Conservation (phyloP, 2,888 invertebrate genomes). For the Agrochola lota region DNA sequence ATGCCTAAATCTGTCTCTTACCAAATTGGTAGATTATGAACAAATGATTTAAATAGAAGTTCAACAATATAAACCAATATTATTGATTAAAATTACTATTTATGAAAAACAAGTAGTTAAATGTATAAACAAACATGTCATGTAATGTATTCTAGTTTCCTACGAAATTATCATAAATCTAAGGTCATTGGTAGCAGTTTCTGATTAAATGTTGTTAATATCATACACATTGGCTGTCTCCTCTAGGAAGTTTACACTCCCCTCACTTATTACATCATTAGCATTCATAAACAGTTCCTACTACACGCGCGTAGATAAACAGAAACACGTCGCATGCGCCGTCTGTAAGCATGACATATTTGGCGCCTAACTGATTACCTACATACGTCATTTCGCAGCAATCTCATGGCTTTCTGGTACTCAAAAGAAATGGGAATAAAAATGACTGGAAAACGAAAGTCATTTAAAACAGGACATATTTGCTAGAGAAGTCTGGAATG, state of each 20-base stretch:
- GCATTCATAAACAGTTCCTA: constrained; percentile 62
- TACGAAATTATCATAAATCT: constrained; percentile 30
- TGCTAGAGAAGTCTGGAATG: constrained; percentile 35
- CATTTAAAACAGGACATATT: constrained; percentile 24
- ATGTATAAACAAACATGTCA: constrained; percentile 31
- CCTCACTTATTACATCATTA: constrained; percentile 61
- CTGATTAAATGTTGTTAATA: constrained; percentile 48
- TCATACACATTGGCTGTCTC: constrained; percentile 20
- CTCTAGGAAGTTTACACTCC: constrained; percentile 58
- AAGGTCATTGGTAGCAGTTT: constrained; percentile 51
- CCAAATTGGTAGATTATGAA: background rate
- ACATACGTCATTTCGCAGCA: constrained; percentile 9
- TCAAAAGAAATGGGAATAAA: constrained; percentile 12
- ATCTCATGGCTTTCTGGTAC: constrained; percentile 8
- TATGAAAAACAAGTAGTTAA: background rate
- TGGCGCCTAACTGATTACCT: constrained; percentile 26
- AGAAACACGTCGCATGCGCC: constrained; percentile 24
- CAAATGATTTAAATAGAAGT: background rate
- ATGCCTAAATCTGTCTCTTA: background rate
- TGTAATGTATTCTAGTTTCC: constrained; percentile 23
- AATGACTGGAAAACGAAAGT: constrained; percentile 12
- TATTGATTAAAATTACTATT: constrained; percentile 3
- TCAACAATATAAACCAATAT: background rate
- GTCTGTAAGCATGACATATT: constrained; percentile 25
- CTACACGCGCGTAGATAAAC: constrained; percentile 50